Conservation (phyloP, 2,888 invertebrate species). For the Altica lythri region DNA sequence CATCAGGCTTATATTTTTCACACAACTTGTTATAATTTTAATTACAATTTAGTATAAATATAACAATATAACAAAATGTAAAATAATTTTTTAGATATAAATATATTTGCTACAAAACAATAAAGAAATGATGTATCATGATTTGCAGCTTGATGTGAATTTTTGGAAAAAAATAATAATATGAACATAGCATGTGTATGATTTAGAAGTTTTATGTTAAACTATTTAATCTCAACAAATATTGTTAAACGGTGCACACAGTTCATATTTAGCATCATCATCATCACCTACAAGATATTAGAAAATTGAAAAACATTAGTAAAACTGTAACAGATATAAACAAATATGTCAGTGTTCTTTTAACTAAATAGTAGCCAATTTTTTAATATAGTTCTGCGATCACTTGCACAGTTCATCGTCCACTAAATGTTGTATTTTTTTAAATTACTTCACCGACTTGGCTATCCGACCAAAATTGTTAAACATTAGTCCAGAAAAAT, state of each 20-base stretch:
- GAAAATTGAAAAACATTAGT: constrained; percentile 51
- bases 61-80: too few relatives aligned
- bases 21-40: too few relatives aligned
- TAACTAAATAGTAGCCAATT: constrained; percentile 51
- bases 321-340: constrained; percentile 52
- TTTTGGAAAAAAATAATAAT: too few relatives aligned
- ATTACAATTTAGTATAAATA: too few relatives aligned
- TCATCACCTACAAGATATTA: constrained; percentile 46
- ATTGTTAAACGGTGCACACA: constrained; percentile 48
- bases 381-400: constrained; percentile 48
- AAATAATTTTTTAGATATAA: too few relatives aligned
- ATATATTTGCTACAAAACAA: too few relatives aligned
- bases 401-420: constrained; percentile 33
- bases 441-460: constrained; percentile 38
- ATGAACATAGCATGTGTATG: constrained; percentile 35
- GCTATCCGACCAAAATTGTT: constrained; percentile 16
- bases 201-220: constrained; percentile 46
- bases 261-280: constrained; percentile 36
- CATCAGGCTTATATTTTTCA: too few relatives aligned
- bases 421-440: constrained; percentile 20
- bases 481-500: constrained; percentile 50
- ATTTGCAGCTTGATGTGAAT: too few relatives aligned
- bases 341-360: constrained; percentile 48
- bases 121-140: too few relatives aligned
- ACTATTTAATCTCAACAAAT: constrained; percentile 53